These are phyloP conservation scores for Eupithecia subumbrata DNA, from an alignment of 2,888 invertebrate genomes.

Conservation along the genomic window DNA sequence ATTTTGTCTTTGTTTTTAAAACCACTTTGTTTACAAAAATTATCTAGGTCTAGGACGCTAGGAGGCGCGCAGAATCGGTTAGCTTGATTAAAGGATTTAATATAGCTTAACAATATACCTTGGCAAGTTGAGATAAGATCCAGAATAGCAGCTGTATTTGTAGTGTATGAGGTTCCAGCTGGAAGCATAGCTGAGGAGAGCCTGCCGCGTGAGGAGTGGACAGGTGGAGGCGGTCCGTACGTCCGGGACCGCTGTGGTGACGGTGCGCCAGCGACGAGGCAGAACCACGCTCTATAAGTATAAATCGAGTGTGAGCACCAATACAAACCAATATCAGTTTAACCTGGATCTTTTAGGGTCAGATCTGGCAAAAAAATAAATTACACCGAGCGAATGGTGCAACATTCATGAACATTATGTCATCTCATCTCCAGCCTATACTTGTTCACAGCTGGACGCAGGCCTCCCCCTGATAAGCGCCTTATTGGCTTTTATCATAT, in stretches of 20 bases:
- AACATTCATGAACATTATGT: too few species aligned
- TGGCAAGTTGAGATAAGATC: slow-evolving; percentile 93
- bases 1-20: not conserved
- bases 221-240: slow-evolving; percentile 78
- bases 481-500: too few species aligned
- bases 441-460: too few species aligned
- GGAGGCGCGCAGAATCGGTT: not conserved
- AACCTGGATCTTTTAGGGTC: too few species aligned
- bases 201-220: slow-evolving; percentile 85
- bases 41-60: not conserved
- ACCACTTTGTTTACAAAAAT: not conserved
- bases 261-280: slow-evolving; percentile 91
- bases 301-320: slow-evolving; percentile 52
- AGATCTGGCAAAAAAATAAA: too few species aligned
- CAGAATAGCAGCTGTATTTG: slow-evolving; percentile 95
- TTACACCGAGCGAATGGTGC: too few species aligned
- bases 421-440: too few species aligned
- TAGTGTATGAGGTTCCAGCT: slow-evolving; percentile 96
- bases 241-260: slow-evolving; percentile 86
- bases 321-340: not conserved
- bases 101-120: slow-evolving; percentile 78
- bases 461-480: too few species aligned
- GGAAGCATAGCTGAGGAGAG: slow-evolving; percentile 90
- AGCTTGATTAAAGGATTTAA: not conserved
- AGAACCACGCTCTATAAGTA: slow-evolving; percentile 87